Percentiles rank a stretch among this genome's conserved stretches.
These are phyloP conservation scores for Florisuga fusca DNA, from an alignment of 2,797 vertebrate genomes.

Conservation along the genomic window DNA sequence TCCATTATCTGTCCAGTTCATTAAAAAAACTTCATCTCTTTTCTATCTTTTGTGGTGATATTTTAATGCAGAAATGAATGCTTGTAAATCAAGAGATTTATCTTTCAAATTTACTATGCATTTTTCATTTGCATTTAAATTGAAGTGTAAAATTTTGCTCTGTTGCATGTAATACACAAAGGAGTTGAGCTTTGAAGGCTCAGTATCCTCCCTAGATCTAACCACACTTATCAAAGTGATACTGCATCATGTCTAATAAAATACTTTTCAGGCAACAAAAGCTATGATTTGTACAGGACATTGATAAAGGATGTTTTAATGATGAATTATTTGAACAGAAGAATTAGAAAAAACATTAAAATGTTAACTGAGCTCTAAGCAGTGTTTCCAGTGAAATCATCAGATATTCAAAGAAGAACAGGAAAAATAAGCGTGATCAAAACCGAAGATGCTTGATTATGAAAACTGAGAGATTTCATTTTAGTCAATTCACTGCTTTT, in stretches of 20 bases:
- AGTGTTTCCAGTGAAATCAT: background rate
- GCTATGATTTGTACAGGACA: background rate
- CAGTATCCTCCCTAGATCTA: background rate
- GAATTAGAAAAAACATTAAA: background rate
- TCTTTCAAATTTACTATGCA: background rate
- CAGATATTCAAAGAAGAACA: background rate
- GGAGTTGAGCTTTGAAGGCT: background rate
- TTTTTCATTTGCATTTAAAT: slow-evolving; percentile 25
- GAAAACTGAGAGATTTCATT: background rate
- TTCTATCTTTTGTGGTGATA: background rate
- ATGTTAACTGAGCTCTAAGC: background rate
- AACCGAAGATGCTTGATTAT: background rate
- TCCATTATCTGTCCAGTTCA: background rate
- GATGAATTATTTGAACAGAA: background rate
- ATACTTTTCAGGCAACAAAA: background rate
- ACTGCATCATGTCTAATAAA: background rate
- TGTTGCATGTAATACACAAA: background rate
- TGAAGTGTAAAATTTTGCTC: background rate
- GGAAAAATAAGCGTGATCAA: background rate
- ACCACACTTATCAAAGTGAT: background rate
- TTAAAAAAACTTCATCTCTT: background rate
- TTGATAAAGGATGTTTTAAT: background rate
- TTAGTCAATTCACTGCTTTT: background rate
- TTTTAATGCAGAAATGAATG: background rate
- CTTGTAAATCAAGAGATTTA: background rate